Percentiles rank a stretch among this genome's conserved stretches.
Evolutionary conservation across 2,888 invertebrate species (phyloP).

Genomic region (Tetropium fuscum): DNA sequence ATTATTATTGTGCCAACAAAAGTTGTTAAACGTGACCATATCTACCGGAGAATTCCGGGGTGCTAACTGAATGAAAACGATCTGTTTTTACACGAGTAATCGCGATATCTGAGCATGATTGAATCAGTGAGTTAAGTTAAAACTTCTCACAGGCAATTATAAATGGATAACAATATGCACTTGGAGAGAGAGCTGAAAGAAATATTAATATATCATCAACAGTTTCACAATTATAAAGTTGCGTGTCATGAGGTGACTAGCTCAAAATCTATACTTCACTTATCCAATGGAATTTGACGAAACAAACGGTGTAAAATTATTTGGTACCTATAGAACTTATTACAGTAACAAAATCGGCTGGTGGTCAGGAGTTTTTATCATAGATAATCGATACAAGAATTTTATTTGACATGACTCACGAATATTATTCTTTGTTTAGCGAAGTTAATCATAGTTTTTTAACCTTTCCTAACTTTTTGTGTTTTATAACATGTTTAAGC

Average conservation of each 20-base stretch:
- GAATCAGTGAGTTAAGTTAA: slow-evolving; percentile 42
- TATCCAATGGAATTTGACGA: slow-evolving; percentile 51
- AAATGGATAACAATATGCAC: slow-evolving; percentile 56
- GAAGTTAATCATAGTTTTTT: neutral
- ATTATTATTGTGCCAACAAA: slow-evolving; percentile 3
- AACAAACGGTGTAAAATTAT: slow-evolving; percentile 52
- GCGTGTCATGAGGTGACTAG: slow-evolving; percentile 53
- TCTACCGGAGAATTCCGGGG: slow-evolving; percentile 15
- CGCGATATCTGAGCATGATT: slow-evolving; percentile 41
- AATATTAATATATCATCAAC: slow-evolving; percentile 57
- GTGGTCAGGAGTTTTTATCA: slow-evolving; percentile 26
- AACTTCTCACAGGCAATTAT: slow-evolving; percentile 55
- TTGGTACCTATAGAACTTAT: slow-evolving; percentile 44
- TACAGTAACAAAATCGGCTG: slow-evolving; percentile 46
- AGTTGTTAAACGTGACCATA: slow-evolving; percentile 3
- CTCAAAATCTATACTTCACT: slow-evolving; percentile 49
- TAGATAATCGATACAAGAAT: slow-evolving; percentile 39
- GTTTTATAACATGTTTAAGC: neutral
- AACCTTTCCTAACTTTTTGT: slow-evolving; percentile 12
- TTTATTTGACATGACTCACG: slow-evolving; percentile 42
- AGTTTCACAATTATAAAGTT: slow-evolving; percentile 56
- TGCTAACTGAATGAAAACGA: slow-evolving; percentile 28
- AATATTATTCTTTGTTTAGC: slow-evolving; percentile 6
- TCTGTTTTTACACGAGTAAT: slow-evolving; percentile 27
- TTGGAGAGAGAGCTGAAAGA: slow-evolving; percentile 52